Evolutionary conservation across 2,113 vertebrate genomes (phyloP), one percentile per base, ranked within the genome.

Genomic region (Rhadina sibilatrix): DNA sequence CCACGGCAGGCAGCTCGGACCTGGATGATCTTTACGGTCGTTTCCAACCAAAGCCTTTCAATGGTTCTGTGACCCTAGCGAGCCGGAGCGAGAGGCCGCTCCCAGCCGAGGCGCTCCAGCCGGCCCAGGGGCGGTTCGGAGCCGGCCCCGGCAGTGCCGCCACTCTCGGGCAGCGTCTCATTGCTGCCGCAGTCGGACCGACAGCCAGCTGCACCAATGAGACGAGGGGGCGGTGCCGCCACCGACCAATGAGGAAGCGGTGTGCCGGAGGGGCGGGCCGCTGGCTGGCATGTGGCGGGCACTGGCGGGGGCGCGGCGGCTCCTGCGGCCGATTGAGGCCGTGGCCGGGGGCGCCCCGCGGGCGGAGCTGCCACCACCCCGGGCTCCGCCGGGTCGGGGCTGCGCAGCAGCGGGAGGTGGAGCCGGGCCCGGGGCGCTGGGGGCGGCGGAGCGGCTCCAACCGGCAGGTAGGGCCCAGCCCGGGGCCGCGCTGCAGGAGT

Each of bases 41-140:
- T 10, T 53, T 24, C 47, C 38, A 12, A 3, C 12, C 3, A 23
- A 9, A 47, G 9, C 8, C 28, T 3, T 1, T 4, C 15, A 0
- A 1, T 0, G 3, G 23, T 2, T 7, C 54, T 2, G 30, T 0
- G 8, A 24, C 3, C 6, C 33, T 0, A 6, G 18, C 22, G 21
- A 8, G 3, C 46, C 20, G 46, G 10, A 22, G 44, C 19, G 19
- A 23, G n/a, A 4, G 9, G 4, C 42, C 6, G 21, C 10, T 31
- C 10, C 5, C 17, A 20, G 12, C n/a, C 5, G 12, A 18, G 57
- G 37, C 6, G 18, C 44, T 12, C 12, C 12, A 7, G 44, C 17
- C 24, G 21, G 3, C 30, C 40, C 63, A 9, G 11, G 21, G 24
- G 23, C 59, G 17, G 16, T 28, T 28, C 35, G 5, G 16, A 11